Conservation (phyloP, 2,888 invertebrate species). For the Tachystola acroxantha region DNA sequence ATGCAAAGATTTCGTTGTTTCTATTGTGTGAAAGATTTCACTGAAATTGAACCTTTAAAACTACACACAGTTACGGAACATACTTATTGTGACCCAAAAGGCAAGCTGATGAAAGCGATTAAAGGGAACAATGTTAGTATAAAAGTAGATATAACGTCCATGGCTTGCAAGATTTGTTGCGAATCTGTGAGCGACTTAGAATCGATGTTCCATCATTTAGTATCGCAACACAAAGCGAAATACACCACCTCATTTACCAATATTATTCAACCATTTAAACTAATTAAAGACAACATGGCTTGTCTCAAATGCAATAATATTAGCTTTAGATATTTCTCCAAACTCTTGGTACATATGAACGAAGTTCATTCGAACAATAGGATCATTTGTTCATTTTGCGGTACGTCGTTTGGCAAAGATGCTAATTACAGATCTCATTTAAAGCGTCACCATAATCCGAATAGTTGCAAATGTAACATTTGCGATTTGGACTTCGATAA, state of each 20-base stretch:
- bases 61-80: constrained; percentile 24
- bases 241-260: constrained; percentile 23
- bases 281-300: constrained; percentile 24
- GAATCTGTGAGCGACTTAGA: constrained; percentile 19
- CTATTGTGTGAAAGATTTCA: constrained; percentile 31
- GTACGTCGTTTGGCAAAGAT: constrained; percentile 24
- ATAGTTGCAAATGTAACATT: constrained; percentile 25
- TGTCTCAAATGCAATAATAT: constrained; percentile 25
- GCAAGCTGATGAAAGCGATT: constrained; percentile 22
- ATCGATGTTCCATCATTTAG: constrained; percentile 25
- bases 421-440: constrained; percentile 26
- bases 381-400: constrained; percentile 30
- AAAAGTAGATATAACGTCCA: constrained; percentile 27
- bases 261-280: constrained; percentile 25
- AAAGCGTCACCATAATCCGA: constrained; percentile 21
- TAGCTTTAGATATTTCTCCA: constrained; percentile 27
- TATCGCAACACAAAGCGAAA: constrained; percentile 21
- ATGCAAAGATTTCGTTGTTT: constrained; percentile 36
- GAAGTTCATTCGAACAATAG: constrained; percentile 25
- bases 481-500: constrained; percentile 29
- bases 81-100: constrained; percentile 20
- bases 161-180: constrained; percentile 30
- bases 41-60: constrained; percentile 23
- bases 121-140: constrained; percentile 24
- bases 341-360: constrained; percentile 30